phyloP scores from a whole-genome alignment of 2,888 invertebrate species.

The Caradrina clavipalpis region DNA sequence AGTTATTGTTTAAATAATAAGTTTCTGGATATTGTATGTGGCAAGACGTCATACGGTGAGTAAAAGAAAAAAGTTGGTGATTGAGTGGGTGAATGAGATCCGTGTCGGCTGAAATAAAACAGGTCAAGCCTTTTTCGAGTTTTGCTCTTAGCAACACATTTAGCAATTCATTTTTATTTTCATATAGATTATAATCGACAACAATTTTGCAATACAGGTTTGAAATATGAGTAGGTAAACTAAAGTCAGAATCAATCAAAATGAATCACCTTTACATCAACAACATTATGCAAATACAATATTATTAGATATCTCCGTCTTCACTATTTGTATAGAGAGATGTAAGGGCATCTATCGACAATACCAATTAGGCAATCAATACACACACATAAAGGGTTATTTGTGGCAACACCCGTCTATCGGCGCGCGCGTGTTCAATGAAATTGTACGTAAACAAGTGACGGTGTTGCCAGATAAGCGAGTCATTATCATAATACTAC shows the following conservation, averaged over 20 bases:
- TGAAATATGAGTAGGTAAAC: neutral
- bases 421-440: conserved; percentile 53
- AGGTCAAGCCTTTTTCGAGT: too few relatives aligned
- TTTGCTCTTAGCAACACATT: too few relatives aligned
- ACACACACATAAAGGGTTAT: conserved; percentile 33
- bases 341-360: conserved; percentile 11
- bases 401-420: conserved; percentile 25
- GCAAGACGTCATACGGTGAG: neutral
- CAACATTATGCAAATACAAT: neutral
- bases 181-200: too few relatives aligned
- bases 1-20: conserved; percentile 28
- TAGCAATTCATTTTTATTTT: too few relatives aligned
- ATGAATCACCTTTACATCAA: neutral
- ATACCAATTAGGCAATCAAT: conserved; percentile 37
- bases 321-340: neutral
- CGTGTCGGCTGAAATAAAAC: too few relatives aligned
- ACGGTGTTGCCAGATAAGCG: conserved; percentile 57
- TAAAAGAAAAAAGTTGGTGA: too few relatives aligned
- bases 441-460: conserved; percentile 64
- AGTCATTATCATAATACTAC: conserved; percentile 60
- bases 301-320: neutral
- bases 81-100: too few relatives aligned
- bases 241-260: neutral
- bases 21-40: conserved; percentile 1
- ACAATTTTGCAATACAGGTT: too few relatives aligned